These are phyloP conservation scores for Brenthis ino DNA, from an alignment of 2,888 invertebrate genomes.

Conservation along the genomic window DNA sequence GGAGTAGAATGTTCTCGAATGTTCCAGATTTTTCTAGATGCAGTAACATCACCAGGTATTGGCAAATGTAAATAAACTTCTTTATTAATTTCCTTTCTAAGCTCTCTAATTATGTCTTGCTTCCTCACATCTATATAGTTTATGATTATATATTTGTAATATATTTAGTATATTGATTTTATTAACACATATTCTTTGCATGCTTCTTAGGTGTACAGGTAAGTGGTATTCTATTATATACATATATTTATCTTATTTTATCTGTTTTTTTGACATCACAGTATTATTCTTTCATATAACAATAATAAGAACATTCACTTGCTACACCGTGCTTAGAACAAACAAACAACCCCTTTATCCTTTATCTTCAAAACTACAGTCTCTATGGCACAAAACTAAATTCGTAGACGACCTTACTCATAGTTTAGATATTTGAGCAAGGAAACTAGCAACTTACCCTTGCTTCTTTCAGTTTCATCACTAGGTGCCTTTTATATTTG, in stretches of 20 bases:
- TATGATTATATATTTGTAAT: conserved; percentile 35
- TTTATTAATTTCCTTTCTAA: conserved; percentile 52
- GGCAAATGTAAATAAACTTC: conserved; percentile 49
- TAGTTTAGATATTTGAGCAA: too few species aligned
- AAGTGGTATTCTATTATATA: conserved; percentile 1
- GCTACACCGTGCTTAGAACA: too few species aligned
- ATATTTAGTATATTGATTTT: conserved; percentile 25
- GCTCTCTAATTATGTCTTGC: conserved; percentile 80
- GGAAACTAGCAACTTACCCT: too few species aligned
- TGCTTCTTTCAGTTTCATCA: too few species aligned
- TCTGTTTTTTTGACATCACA: background rate
- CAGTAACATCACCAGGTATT: conserved; percentile 64
- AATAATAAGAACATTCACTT: too few species aligned
- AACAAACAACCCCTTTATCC: too few species aligned
- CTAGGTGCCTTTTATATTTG: too few species aligned
- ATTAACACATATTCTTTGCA: conserved; percentile 29
- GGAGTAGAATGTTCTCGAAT: conserved; percentile 48
- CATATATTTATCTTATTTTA: background rate
- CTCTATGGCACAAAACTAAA: too few species aligned
- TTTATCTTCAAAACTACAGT: too few species aligned
- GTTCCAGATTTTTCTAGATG: conserved; percentile 44
- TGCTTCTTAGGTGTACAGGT: conserved; percentile 20
- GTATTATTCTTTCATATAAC: background rate
- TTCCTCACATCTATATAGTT: conserved; percentile 65
- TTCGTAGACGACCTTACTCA: too few species aligned